A percentile compares a stretch with the other conserved stretches of the same genome.
These are phyloP conservation scores for Rhinopomastus cyanomelas DNA, from an alignment of 2,113 vertebrate genomes.

Conservation along the genomic window DNA sequence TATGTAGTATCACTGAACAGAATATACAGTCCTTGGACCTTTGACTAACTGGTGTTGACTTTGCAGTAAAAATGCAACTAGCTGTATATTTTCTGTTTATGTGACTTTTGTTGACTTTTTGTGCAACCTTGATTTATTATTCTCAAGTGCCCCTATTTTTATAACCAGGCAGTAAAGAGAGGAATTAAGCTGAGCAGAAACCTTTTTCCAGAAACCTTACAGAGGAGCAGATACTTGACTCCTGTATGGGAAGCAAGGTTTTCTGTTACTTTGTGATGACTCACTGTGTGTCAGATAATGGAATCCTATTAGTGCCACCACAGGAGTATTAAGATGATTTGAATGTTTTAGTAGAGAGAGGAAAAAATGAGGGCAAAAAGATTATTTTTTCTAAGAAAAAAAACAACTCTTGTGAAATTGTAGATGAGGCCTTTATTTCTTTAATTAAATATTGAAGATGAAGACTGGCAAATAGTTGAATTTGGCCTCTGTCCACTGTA, in stretches of 20 bases:
- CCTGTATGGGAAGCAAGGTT: slow-evolving; percentile 7
- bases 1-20: background rate
- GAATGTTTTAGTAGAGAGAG: background rate
- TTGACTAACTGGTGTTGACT: background rate
- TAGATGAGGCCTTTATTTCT: background rate
- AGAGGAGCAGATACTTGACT: slow-evolving; percentile 37
- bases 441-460: background rate
- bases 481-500: background rate
- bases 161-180: background rate
- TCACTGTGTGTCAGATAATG: slow-evolving; percentile 10
- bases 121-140: background rate
- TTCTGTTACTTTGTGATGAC: slow-evolving; percentile 44
- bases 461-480: background rate
- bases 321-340: background rate
- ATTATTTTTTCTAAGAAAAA: background rate
- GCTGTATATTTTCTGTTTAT: background rate
- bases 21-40: background rate
- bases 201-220: slow-evolving; percentile 2
- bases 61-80: background rate
- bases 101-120: background rate
- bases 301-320: slow-evolving; percentile 29
- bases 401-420: background rate
- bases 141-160: slow-evolving; percentile 13
- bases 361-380: slow-evolving; percentile 16
- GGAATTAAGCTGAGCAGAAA: slow-evolving; percentile 12